Evolutionary conservation across 2,888 invertebrate genomes (phyloP).

Genomic region (Synergus japonicus): DNA sequence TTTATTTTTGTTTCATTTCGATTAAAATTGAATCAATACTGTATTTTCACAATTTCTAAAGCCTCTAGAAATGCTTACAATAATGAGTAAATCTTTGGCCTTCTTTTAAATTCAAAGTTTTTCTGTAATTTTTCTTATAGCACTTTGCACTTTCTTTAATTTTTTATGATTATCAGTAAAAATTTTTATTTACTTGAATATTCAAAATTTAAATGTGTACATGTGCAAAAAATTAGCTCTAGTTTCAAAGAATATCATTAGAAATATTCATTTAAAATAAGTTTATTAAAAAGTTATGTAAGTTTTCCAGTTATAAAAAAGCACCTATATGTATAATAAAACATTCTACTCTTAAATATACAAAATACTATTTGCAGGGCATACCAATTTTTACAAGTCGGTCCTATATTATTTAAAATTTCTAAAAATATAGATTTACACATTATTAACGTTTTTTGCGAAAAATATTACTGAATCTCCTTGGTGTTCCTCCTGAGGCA

Average conservation of each 20-base stretch:
- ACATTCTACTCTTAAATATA: background rate
- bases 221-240: background rate
- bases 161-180: too few species aligned
- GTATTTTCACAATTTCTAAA: background rate
- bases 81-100: too few species aligned
- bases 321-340: background rate
- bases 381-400: background rate
- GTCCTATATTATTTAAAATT: background rate
- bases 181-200: too few species aligned
- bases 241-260: background rate
- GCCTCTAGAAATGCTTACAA: too few species aligned
- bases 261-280: background rate
- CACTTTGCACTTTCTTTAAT: too few species aligned
- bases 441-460: constrained; percentile 33
- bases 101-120: too few species aligned
- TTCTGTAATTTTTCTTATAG: too few species aligned
- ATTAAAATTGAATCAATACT: background rate
- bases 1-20: background rate
- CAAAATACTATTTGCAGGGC: background rate
- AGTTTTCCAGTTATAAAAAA: background rate
- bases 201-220: too few species aligned
- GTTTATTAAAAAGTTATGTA: background rate
- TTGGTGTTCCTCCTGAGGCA: background rate
- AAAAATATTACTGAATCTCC: constrained; percentile 36
- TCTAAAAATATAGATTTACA: background rate